Evolutionary conservation across 2,113 vertebrate species (phyloP).

Genomic region (Argyrosomus japonicus): DNA sequence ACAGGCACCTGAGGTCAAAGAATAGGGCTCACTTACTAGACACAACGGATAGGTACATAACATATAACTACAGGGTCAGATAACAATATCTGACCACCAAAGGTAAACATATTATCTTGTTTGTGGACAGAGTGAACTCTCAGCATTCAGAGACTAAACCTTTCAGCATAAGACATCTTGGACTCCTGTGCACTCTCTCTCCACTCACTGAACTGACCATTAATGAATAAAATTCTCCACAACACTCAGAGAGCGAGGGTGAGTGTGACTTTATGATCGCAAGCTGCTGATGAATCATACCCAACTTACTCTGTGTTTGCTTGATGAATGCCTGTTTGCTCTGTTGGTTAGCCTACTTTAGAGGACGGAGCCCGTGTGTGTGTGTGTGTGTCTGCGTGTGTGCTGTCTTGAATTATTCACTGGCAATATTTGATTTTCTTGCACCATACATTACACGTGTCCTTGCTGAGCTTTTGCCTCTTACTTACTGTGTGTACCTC

Average conservation of each 20-base stretch:
- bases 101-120: no score
- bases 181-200: no score
- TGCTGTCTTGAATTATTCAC: slow-evolving; percentile 71
- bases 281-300: slow-evolving; percentile 69
- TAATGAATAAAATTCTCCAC: no score
- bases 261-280: slow-evolving; percentile 65
- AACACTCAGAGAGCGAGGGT: slow-evolving; percentile 30
- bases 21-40: no score
- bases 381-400: slow-evolving; percentile 2
- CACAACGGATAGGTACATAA: no score
- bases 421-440: slow-evolving; percentile 59
- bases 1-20: no score
- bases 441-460: slow-evolving; percentile 27
- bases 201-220: no score
- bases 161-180: no score
- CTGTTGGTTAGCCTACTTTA: slow-evolving; percentile 67
- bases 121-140: no score
- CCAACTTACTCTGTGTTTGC: slow-evolving; percentile 69
- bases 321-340: slow-evolving; percentile 73
- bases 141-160: no score
- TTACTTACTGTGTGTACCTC: not conserved
- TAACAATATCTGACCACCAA: no score
- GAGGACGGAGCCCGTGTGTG: slow-evolving; percentile 28
- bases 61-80: no score
- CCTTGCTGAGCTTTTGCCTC: slow-evolving; percentile 16